These are phyloP conservation scores for Rhinogobio ventralis DNA, from an alignment of 2,797 vertebrate genomes.

Conservation along the genomic window DNA sequence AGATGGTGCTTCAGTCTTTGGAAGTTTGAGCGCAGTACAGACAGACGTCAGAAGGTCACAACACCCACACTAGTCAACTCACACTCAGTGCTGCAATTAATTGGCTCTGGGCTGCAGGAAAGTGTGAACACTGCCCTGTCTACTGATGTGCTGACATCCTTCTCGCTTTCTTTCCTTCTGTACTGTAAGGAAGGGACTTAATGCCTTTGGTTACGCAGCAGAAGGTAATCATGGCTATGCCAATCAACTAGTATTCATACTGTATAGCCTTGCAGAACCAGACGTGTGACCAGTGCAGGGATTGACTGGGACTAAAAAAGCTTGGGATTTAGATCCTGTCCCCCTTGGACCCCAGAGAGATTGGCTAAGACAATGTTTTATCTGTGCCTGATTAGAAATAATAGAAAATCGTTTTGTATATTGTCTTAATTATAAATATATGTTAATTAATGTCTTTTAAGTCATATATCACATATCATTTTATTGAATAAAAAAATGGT, in stretches of 20 bases:
- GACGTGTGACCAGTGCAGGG: not conserved
- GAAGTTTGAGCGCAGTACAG: conserved; percentile 27
- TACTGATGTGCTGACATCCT: conserved; percentile 29
- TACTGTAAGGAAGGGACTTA: not conserved
- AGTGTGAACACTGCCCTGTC: conserved; percentile 1
- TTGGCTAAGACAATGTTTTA: not conserved
- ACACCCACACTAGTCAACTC: conserved; percentile 42
- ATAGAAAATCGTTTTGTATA: not conserved
- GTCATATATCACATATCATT: not conserved
- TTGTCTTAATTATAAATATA: too few relatives aligned
- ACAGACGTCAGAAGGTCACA: conserved; percentile 45
- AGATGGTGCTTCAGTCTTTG: conserved; percentile 33
- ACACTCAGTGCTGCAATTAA: conserved; percentile 47
- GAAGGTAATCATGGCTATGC: conserved; percentile 24
- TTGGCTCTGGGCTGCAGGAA: conserved; percentile 38
- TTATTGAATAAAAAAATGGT: not conserved
- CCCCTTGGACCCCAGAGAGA: not conserved
- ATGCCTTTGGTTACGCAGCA: not conserved
- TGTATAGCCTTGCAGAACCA: not conserved
- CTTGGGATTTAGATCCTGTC: not conserved
- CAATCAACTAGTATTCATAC: not conserved
- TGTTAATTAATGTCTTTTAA: too few relatives aligned
- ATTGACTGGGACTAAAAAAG: not conserved
- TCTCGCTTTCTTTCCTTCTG: conserved; percentile 26
- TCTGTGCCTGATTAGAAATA: not conserved